Evolutionary conservation across 2,888 invertebrate species (phyloP), one percentile per base, ranked within the genome.

Genomic region (Pollenia angustigena): DNA sequence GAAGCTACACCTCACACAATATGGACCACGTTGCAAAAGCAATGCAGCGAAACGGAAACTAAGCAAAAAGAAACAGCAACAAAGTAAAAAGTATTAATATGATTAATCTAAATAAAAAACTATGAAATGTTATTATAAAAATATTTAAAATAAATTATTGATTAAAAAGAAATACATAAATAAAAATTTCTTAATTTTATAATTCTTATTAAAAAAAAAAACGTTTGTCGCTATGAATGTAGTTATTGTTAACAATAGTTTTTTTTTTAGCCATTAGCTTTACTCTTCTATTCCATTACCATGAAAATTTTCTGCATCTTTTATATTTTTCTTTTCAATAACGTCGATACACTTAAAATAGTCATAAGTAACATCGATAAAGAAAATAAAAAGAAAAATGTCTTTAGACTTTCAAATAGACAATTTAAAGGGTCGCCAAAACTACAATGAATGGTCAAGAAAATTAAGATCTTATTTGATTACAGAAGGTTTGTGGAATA

Each of bases 401-500:
- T 81, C 92, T 82, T 88, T 91, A 87, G 91, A 92, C 71, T 85
- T 91, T 87, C 91, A 91, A 88, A 91, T 91, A 85, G 91, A 92
- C 80, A 92, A 90, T 75, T 88, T 91, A 23, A 91, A 90, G 79
- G 92, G 91, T 64, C 79, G 91, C 87, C 90, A 92, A 85, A 91
- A 91, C 84, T 91, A 91, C 56, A 92, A 92, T 72, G 90, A 91
- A 44, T 91, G 91, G 91, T 91, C 92, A 46, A 91, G 92, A 90
- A 92, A 91, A 60, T 88, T 91, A 76, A 90, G 92, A 14, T 91
- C 91, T 1, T 91, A 91, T 90, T 79, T 91, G 87, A 90, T 92
- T 83, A 89, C 92, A n/a, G 91, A 91, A 71, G 92, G 92, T 82
- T 87, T 92, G 2, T 91, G 91, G 91, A 85, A 83, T 8, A 90